Conservation (phyloP, 2,888 invertebrate genomes). For the Nomada fabriciana region DNA sequence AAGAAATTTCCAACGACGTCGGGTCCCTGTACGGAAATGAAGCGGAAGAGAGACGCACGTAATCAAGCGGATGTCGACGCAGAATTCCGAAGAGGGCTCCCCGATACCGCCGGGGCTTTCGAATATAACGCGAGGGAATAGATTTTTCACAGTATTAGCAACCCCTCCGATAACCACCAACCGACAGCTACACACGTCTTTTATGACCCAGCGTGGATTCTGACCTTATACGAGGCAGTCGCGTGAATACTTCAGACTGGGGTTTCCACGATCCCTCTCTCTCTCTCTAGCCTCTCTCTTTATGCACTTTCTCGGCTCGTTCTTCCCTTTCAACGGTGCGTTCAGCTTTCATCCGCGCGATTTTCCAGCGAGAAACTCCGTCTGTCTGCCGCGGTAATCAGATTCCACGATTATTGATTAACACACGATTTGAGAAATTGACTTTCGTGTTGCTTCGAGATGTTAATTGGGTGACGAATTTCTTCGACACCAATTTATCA, state of each 20-base stretch:
- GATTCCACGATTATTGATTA: slow-evolving; percentile 21
- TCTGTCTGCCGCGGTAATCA: slow-evolving; percentile 14
- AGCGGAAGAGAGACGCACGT: slow-evolving; percentile 58
- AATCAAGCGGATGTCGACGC: slow-evolving; percentile 64
- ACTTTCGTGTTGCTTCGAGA: neutral
- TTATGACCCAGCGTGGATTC: slow-evolving; percentile 44
- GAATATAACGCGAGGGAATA: slow-evolving; percentile 53
- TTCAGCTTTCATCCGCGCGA: slow-evolving; percentile 11
- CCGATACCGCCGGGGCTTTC: slow-evolving; percentile 33
- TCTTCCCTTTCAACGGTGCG: slow-evolving; percentile 15
- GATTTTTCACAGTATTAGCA: slow-evolving; percentile 64
- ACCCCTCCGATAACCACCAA: slow-evolving; percentile 48
- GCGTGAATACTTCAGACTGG: slow-evolving; percentile 38
- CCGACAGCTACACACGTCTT: slow-evolving; percentile 48
- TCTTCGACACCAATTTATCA: neutral
- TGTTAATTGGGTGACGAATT: neutral
- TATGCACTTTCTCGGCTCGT: neutral
- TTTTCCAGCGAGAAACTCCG: slow-evolving; percentile 25
- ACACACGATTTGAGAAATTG: neutral
- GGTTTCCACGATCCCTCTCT: slow-evolving; percentile 22
- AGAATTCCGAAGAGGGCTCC: slow-evolving; percentile 51
- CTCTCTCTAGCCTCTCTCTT: neutral
- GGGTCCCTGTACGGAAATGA: slow-evolving; percentile 55
- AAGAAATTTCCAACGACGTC: slow-evolving; percentile 39
- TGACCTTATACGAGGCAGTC: slow-evolving; percentile 37